Conservation (phyloP, 2,113 vertebrate genomes). For the Austrofundulus limnaeus region DNA sequence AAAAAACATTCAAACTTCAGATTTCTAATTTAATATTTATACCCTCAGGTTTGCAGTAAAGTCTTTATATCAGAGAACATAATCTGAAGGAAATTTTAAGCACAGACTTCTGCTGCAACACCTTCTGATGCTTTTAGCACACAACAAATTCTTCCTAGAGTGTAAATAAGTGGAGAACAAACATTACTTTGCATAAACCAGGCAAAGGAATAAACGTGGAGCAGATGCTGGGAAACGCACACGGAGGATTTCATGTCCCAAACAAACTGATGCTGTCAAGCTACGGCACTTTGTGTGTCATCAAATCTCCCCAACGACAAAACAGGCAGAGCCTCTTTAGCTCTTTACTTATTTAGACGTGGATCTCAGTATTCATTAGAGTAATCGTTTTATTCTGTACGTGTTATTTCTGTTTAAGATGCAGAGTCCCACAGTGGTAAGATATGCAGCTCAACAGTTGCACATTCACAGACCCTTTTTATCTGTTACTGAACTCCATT, state of each 20-base stretch:
- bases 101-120: background rate
- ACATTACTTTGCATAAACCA: background rate
- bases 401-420: conserved; percentile 56
- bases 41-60: background rate
- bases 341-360: background rate
- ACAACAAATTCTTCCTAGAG: background rate
- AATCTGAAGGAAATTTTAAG: no score
- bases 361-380: conserved; percentile 20
- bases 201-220: background rate
- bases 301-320: background rate
- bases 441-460: conserved; percentile 36
- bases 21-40: background rate
- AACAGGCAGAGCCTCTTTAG: background rate
- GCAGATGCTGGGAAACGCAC: conserved; percentile 2
- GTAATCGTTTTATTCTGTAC: conserved; percentile 20
- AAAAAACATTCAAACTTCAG: background rate
- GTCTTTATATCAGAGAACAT: background rate
- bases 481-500: conserved; percentile 21
- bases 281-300: background rate
- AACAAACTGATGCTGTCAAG: background rate
- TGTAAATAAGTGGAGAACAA: background rate
- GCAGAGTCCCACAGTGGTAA: conserved; percentile 42
- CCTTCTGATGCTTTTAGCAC: background rate
- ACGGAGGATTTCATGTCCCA: background rate
- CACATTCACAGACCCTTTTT: conserved; percentile 30